phyloP scores from a whole-genome alignment of 1,140 invertebrate genomes.

The Notospermus geniculatus region DNA sequence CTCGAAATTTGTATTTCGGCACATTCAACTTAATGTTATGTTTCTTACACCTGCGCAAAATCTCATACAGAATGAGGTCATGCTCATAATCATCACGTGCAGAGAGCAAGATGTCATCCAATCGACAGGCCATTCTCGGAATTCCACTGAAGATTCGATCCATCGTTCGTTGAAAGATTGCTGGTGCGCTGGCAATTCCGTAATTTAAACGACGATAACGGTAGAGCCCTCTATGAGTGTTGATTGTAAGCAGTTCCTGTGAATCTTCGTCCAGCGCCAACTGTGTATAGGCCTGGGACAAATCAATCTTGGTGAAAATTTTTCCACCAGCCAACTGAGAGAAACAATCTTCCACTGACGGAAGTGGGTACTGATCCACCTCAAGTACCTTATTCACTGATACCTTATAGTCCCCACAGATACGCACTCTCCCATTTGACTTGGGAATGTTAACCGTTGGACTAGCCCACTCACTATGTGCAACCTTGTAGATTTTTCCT shows the following conservation, averaged over 20 bases:
- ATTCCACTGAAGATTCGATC: slow-evolving; percentile 39
- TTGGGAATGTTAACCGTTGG: slow-evolving; percentile 28
- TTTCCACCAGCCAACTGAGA: background rate
- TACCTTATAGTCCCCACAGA: slow-evolving; percentile 45
- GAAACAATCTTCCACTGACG: background rate
- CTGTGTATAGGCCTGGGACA: slow-evolving; percentile 27
- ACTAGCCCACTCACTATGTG: slow-evolving; percentile 39
- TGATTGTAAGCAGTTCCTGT: slow-evolving; percentile 12
- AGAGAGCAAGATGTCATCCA: slow-evolving; percentile 1
- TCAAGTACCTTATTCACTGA: slow-evolving; percentile 28
- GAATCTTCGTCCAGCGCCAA: slow-evolving; percentile 21
- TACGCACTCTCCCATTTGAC: slow-evolving; percentile 25
- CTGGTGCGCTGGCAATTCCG: slow-evolving; percentile 57
- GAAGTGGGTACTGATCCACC: background rate
- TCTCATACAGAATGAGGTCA: slow-evolving; percentile 1
- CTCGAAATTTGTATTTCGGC: background rate
- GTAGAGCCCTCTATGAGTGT: slow-evolving; percentile 35
- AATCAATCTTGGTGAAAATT: slow-evolving; percentile 26
- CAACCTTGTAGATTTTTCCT: slow-evolving; percentile 49
- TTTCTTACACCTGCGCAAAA: background rate
- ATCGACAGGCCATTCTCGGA: background rate
- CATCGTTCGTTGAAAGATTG: slow-evolving; percentile 58
- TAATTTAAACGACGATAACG: slow-evolving; percentile 29
- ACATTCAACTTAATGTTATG: slow-evolving; percentile 3
- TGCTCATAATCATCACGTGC: background rate